Percentiles rank a stretch among this genome's conserved stretches.
Evolutionary conservation across 1,140 invertebrate genomes (phyloP).

Genomic region (Battus philenor): DNA sequence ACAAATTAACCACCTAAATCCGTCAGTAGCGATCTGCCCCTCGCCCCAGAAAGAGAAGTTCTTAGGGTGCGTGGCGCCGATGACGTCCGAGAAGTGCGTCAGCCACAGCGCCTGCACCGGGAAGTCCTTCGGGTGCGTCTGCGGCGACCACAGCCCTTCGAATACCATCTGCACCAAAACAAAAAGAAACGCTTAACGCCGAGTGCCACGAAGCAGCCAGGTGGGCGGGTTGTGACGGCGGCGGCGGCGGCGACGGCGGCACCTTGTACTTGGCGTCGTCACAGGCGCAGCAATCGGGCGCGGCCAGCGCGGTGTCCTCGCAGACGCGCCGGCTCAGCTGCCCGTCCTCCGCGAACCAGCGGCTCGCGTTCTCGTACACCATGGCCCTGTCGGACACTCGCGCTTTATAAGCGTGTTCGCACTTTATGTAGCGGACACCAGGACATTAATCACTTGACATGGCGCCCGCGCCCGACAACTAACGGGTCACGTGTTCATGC

Average conservation of each 20-base stretch:
- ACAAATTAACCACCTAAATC: slow-evolving; percentile 81
- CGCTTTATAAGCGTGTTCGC: no score
- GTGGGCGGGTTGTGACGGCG: background rate
- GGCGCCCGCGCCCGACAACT: no score
- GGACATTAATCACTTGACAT: no score
- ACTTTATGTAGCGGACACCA: no score
- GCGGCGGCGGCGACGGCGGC: no score
- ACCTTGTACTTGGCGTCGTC: slow-evolving; percentile 94
- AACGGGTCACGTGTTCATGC: no score
- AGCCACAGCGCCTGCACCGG: slow-evolving; percentile 89
- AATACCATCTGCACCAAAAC: slow-evolving; percentile 91
- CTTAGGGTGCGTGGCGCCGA: slow-evolving; percentile 94
- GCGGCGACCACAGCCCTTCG: slow-evolving; percentile 96
- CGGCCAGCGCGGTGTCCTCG: slow-evolving; percentile 80
- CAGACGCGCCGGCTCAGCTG: slow-evolving; percentile 88
- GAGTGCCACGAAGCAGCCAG: no score
- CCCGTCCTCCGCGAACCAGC: slow-evolving; percentile 95
- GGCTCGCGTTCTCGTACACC: slow-evolving; percentile 87
- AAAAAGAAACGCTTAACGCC: no score
- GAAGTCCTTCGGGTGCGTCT: slow-evolving; percentile 98
- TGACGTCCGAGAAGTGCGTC: slow-evolving; percentile 98
- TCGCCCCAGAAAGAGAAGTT: slow-evolving; percentile 97
- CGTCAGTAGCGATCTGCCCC: slow-evolving; percentile 92
- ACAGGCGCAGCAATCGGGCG: slow-evolving; percentile 88
- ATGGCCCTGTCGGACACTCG: no score